Base-by-base conservation (phyloP, 2,797 vertebrate genomes). In the Channallabes apus region DNA sequence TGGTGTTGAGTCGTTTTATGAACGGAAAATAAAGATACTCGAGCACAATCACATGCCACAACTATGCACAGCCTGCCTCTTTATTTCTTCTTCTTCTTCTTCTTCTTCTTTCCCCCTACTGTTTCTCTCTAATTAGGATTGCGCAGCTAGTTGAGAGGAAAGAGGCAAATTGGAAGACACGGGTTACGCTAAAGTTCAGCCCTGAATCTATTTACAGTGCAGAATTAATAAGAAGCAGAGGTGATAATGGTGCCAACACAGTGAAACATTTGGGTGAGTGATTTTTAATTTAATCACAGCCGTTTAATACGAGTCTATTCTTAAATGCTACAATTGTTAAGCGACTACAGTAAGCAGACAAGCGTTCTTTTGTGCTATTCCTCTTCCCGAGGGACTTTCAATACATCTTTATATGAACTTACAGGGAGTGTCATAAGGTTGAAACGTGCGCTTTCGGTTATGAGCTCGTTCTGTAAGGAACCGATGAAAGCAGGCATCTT, bases 191-290 rank as follows among this genome's bases (percentile, higher is more conserved):
- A 91, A 65, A 93, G 92, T 89, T 93, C 90, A 92, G 82, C 85
- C 91, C 90, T 84, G 88, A 93, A 92, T 94, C 86, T 92, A 93
- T 92, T 92, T 91, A 91, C 90, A 88, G 88, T 87, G 88, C 84
- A 88, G 89, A 92, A 91, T 92, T 92, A 93, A 94, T 92, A 93
- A 93, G 91, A 90, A 89, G 89, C 87, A 81, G 91, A 89, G 90
- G 91, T 90, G 91, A 91, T 85, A 81, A 64, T 84, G 73, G 88
- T 88, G 89, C 84, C 82, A 82, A 87, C 90, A 88, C 90, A 84
- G 88, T 90, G 87, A 89, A 90, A 92, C 87, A 93, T 89, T 91
- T 88, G 89, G 84, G 86, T 87, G 90, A 93, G 89, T 85, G 91
- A 91, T 90, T 91, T 90, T 91, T 89, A 90, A 86, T 92, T 93